A percentile compares a stretch with the other conserved stretches of the same genome.
Conservation (phyloP, 2,113 vertebrate species). For the Micromys minutus region DNA sequence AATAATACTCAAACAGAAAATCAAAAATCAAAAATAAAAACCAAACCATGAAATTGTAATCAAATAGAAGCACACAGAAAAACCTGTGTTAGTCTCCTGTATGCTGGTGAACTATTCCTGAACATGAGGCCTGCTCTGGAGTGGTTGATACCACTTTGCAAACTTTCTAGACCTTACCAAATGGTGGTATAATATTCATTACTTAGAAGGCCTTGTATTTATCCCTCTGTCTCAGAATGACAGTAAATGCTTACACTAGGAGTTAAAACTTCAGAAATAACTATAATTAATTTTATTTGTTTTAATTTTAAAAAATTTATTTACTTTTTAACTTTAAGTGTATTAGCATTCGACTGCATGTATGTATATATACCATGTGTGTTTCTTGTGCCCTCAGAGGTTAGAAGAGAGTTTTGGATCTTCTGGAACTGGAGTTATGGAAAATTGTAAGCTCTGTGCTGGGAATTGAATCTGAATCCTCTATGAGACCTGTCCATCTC, state of each 20-base stretch:
- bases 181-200: constrained; percentile 73
- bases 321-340: background rate
- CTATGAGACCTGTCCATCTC: background rate
- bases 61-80: background rate
- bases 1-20: no score
- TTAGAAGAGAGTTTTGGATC: background rate
- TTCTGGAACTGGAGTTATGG: background rate
- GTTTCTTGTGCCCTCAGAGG: background rate
- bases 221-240: constrained; percentile 42
- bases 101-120: background rate
- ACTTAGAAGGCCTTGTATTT: constrained; percentile 78
- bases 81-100: background rate
- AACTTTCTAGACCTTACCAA: constrained; percentile 78
- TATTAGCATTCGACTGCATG: background rate
- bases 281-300: constrained; percentile 67
- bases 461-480: background rate
- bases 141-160: background rate
- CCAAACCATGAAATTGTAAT: background rate
- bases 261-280: background rate
- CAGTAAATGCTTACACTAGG: constrained; percentile 39
- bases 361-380: background rate
- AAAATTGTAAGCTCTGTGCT: background rate
- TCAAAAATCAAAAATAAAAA: background rate
- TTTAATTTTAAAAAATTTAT: background rate
- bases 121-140: background rate